Percentiles rank a stretch among this genome's conserved stretches.
phyloP scores from a whole-genome alignment of 2,888 invertebrate species.

The Heteromurus nitidus region DNA sequence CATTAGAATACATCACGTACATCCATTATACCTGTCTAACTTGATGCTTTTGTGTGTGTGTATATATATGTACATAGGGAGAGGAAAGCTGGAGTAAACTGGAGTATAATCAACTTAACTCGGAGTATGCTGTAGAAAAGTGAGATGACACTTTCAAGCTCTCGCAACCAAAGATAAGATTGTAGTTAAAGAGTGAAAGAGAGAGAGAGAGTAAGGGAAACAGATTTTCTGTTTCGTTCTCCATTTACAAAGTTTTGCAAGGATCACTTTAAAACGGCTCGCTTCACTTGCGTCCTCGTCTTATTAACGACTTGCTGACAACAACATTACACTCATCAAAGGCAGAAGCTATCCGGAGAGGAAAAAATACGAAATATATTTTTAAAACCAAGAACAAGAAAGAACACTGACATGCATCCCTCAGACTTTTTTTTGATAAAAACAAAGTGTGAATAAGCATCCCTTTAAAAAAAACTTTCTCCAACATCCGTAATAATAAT shows the following conservation, averaged over 20 bases:
- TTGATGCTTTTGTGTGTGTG: not conserved
- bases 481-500: conserved; percentile 26
- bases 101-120: not conserved
- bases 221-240: conserved; percentile 6
- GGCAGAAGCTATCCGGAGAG: no score
- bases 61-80: not conserved
- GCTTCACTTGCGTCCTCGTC: conserved; percentile 13
- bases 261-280: conserved; percentile 36
- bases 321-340: conserved; percentile 20
- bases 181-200: not conserved
- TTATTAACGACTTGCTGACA: conserved; percentile 39
- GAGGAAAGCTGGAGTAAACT: not conserved
- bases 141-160: not conserved
- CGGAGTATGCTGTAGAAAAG: not conserved
- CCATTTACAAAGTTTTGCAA: conserved; percentile 24
- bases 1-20: not conserved
- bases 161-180: not conserved
- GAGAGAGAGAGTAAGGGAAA: conserved; percentile 10
- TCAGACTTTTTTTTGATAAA: not conserved
- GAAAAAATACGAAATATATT: no score
- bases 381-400: no score
- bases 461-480: not conserved
- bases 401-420: not conserved
- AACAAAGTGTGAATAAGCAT: conserved; percentile 36
- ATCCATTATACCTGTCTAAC: not conserved